Percentiles rank a stretch among this genome's conserved stretches.
Conservation (phyloP, 1,140 invertebrate genomes). For the Zaprionus gabonicus region DNA sequence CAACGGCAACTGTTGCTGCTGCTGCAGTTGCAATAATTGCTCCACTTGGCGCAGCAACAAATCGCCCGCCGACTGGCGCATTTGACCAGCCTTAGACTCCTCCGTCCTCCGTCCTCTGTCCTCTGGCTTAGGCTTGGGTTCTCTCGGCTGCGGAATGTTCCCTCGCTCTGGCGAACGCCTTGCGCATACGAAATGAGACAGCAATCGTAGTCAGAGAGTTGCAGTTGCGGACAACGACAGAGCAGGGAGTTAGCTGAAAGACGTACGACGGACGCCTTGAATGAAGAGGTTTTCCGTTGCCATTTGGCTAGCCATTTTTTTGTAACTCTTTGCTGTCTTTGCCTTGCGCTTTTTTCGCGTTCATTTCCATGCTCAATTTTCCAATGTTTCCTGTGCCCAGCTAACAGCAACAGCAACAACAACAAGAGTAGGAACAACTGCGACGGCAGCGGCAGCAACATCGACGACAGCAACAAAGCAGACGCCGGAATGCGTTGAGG, state of each 20-base stretch:
- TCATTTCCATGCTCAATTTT: constrained; percentile 83
- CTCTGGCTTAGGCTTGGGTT: constrained; percentile 15
- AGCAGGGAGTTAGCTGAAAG: neutral
- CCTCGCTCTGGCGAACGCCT: constrained; percentile 55
- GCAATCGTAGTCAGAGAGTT: constrained; percentile 23
- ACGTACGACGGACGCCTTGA: constrained; percentile 55
- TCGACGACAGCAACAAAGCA: constrained; percentile 57
- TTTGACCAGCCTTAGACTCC: constrained; percentile 12
- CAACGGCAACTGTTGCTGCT: constrained; percentile 39
- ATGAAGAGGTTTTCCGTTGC: constrained; percentile 82
- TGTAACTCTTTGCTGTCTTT: constrained; percentile 29
- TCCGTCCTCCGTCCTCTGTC: neutral
- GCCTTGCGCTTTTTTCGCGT: constrained; percentile 29
- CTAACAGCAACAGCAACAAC: constrained; percentile 52
- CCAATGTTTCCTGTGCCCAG: constrained; percentile 79
- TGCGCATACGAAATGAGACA: constrained; percentile 79
- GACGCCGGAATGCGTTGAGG: constrained; percentile 70
- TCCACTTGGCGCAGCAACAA: constrained; percentile 53
- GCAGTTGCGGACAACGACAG: neutral
- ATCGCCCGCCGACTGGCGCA: constrained; percentile 31
- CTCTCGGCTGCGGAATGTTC: constrained; percentile 42
- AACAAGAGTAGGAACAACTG: constrained; percentile 22
- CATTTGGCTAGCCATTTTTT: constrained; percentile 67
- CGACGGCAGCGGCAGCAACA: constrained; percentile 43
- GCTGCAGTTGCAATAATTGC: constrained; percentile 50